Evolutionary conservation across 2,888 invertebrate species (phyloP).

Genomic region (Ormyrus pomaceus): DNA sequence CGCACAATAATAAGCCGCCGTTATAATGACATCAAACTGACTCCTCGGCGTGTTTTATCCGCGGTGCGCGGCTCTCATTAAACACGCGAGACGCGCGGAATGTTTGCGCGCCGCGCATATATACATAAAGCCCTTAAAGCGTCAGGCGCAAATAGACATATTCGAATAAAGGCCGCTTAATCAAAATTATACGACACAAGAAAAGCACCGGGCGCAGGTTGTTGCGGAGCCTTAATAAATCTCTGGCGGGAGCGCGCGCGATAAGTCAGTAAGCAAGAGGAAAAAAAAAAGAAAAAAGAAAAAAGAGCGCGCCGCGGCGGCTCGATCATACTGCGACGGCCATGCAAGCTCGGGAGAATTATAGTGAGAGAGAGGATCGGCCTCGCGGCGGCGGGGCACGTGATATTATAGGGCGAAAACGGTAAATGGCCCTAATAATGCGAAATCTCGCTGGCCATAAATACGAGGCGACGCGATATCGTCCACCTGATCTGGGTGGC

Average conservation of each 20-base stretch:
- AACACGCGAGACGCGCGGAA: not conserved
- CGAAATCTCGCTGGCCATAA: constrained; percentile 74
- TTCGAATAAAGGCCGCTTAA: constrained; percentile 28
- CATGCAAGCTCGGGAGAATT: constrained; percentile 42
- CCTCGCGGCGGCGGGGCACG: constrained; percentile 35
- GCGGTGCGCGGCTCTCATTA: not conserved
- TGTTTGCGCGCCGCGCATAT: not conserved
- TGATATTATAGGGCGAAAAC: constrained; percentile 72
- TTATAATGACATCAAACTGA: not conserved
- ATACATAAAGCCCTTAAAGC: not conserved
- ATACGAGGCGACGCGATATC: constrained; percentile 73
- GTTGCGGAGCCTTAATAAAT: constrained; percentile 33
- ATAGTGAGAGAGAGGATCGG: constrained; percentile 30
- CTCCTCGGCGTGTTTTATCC: not conserved
- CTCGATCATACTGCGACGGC: constrained; percentile 30
- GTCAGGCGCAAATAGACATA: constrained; percentile 21
- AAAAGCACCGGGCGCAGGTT: not conserved
- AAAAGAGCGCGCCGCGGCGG: not conserved
- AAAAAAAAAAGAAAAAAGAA: not conserved
- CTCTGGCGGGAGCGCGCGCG: constrained; percentile 24
- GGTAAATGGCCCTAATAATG: constrained; percentile 74
- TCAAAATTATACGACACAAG: constrained; percentile 19
- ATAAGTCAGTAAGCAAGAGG: constrained; percentile 29
- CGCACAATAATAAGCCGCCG: constrained; percentile 15
- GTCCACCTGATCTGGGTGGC: constrained; percentile 66